These are phyloP conservation scores for Heterocephalus glaber DNA, from an alignment of 2,113 vertebrate genomes.

Conservation along the genomic window DNA sequence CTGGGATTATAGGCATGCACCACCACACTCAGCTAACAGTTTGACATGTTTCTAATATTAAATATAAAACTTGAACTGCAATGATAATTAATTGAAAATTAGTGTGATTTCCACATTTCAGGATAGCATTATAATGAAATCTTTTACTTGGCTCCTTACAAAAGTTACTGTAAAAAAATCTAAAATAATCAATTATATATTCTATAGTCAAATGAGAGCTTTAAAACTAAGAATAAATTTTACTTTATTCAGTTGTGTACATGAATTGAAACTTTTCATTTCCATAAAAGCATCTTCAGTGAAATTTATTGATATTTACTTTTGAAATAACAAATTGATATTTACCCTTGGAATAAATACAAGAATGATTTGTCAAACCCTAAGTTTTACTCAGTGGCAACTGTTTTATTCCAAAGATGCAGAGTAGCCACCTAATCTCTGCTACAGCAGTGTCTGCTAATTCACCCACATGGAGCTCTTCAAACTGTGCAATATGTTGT, in stretches of 20 bases:
- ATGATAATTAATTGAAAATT: slow-evolving; percentile 15
- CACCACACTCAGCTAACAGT: background rate
- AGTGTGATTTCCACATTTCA: slow-evolving; percentile 59
- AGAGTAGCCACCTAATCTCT: background rate
- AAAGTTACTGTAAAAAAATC: slow-evolving; percentile 65
- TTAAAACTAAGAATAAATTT: background rate
- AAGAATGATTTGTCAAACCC: background rate
- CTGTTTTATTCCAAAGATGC: background rate
- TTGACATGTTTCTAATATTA: slow-evolving; percentile 63
- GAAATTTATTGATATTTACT: background rate
- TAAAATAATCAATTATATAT: background rate
- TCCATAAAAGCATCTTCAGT: background rate
- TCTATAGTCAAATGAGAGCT: slow-evolving; percentile 38
- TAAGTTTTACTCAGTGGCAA: background rate
- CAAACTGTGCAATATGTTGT: background rate
- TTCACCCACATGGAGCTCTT: background rate
- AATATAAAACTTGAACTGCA: slow-evolving; percentile 69
- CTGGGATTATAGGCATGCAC: background rate
- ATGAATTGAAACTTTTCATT: background rate
- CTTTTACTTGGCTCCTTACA: slow-evolving; percentile 55
- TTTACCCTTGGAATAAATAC: background rate
- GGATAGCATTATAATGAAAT: slow-evolving; percentile 52
- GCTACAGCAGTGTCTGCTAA: background rate
- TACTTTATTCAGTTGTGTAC: slow-evolving; percentile 14
- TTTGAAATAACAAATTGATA: background rate